Evolutionary conservation across 2,113 vertebrate genomes (phyloP).

Genomic region (Pongo pygmaeus): DNA sequence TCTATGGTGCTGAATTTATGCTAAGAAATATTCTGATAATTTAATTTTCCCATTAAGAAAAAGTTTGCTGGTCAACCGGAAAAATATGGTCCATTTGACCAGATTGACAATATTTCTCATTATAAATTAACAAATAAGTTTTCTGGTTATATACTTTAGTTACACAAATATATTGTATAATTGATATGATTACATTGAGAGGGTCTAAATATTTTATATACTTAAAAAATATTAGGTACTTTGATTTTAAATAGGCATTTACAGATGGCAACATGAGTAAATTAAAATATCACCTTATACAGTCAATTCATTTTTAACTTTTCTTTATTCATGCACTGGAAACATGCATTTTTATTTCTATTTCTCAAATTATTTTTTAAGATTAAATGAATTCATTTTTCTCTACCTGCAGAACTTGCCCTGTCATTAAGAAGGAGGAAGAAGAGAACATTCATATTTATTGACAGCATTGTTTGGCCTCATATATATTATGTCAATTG

Average conservation of each 20-base stretch:
- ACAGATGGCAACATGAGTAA: not conserved
- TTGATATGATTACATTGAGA: not conserved
- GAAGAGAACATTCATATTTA: not conserved
- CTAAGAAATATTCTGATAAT: not conserved
- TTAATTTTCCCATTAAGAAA: not conserved
- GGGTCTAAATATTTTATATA: not conserved
- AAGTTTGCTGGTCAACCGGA: not conserved
- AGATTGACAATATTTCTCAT: constrained; percentile 8
- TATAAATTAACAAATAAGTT: not conserved
- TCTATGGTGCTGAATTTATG: not conserved
- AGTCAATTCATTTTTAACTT: constrained; percentile 5
- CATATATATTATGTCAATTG: not conserved
- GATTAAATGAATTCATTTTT: not conserved
- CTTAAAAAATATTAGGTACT: not conserved
- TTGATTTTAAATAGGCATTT: constrained; percentile 22
- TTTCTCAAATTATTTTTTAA: constrained; percentile 43
- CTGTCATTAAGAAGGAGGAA: not conserved
- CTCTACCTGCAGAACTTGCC: not conserved
- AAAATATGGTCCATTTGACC: not conserved
- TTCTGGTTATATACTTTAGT: not conserved
- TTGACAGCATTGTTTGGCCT: not conserved
- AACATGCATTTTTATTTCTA: not conserved
- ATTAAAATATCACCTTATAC: constrained; percentile 22
- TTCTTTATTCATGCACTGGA: not conserved
- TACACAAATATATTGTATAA: not conserved